These are phyloP conservation scores for Lepilemur ruficaudatus DNA, from an alignment of 2,797 vertebrate genomes.

Conservation along the genomic window DNA sequence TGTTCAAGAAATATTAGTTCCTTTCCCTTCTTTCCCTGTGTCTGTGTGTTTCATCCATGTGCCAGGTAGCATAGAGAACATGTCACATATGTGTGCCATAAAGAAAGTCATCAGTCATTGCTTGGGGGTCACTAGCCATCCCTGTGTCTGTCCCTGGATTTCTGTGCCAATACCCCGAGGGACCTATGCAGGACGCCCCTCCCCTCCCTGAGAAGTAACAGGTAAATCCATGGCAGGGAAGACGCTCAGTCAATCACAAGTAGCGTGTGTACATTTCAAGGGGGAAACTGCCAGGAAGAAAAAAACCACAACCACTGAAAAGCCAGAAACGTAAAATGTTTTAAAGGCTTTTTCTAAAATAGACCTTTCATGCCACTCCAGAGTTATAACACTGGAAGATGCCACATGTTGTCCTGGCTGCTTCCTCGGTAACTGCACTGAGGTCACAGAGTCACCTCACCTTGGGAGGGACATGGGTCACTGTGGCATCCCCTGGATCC, in stretches of 20 bases:
- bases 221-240: not conserved
- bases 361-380: not conserved
- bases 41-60: not conserved
- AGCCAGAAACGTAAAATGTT: not conserved
- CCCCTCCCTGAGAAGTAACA: not conserved
- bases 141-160: not conserved
- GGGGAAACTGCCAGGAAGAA: not conserved
- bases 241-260: not conserved
- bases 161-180: not conserved
- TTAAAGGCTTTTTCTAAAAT: not conserved
- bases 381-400: not conserved
- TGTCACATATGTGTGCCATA: rapidly evolving
- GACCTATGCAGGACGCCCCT: not conserved
- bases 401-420: not conserved
- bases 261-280: not conserved
- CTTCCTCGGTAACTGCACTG: not conserved
- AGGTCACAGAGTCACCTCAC: not conserved
- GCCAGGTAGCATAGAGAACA: not conserved
- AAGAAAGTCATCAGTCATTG: not conserved
- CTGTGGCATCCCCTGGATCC: not conserved
- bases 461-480: not conserved
- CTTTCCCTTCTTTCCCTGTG: not conserved
- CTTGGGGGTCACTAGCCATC: not conserved
- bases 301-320: not conserved
- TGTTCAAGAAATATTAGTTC: not conserved